These are phyloP conservation scores for Bombus pyrosoma DNA, from an alignment of 1,140 invertebrate species.

Conservation along the genomic window DNA sequence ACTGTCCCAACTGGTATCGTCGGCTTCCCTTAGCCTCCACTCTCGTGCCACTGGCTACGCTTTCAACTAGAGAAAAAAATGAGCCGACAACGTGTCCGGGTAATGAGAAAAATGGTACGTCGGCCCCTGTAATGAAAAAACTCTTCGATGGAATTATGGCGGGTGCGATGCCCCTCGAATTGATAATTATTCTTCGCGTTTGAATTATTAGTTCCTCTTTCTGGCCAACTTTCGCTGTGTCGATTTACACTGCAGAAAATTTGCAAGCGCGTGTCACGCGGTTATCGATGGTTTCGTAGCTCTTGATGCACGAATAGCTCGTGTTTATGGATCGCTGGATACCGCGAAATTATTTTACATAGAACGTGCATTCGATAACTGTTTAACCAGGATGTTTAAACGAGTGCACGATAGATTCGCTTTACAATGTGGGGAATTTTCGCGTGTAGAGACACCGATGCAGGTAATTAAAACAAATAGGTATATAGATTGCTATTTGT, in stretches of 20 bases:
- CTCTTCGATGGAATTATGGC: background rate
- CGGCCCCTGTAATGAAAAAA: conserved; percentile 14
- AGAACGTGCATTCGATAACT: no score
- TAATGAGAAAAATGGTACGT: conserved; percentile 37
- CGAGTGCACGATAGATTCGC: no score
- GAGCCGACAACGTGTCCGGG: background rate
- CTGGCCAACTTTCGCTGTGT: background rate
- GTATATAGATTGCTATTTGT: no score
- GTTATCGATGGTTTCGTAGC: background rate
- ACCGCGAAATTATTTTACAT: no score
- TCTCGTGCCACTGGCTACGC: conserved; percentile 24
- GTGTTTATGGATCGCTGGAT: no score
- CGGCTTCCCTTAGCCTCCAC: background rate
- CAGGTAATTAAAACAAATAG: no score
- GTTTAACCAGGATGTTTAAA: no score
- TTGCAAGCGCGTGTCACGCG: background rate
- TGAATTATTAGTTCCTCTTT: background rate
- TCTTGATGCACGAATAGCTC: no score
- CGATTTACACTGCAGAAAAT: background rate
- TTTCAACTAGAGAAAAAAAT: conserved; percentile 8
- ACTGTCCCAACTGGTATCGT: conserved; percentile 44
- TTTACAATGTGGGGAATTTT: no score
- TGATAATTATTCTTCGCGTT: conserved; percentile 2
- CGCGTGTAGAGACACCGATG: no score
- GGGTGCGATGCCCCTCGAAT: background rate